Base-by-base conservation (phyloP, 92 coral and sea anemone species). In the Heliopora coerulea region DNA sequence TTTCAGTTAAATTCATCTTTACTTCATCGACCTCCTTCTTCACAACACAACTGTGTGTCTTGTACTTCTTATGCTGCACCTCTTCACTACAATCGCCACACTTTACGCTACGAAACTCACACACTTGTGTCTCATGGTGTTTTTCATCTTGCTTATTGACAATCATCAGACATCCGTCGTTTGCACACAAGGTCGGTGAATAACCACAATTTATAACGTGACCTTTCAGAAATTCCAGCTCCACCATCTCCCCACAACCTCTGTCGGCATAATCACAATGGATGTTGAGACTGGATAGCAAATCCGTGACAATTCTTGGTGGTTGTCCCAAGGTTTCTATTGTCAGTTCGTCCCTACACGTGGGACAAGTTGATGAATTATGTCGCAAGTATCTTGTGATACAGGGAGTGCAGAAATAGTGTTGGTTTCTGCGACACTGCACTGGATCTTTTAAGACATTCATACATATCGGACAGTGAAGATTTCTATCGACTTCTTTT, bases 381-480 rank as follows among this genome's bases (percentile, higher is more conserved):
- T 70, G 26, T 39, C 42, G 24, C 49, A 63, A 32, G 26, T 63
- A 50, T 33, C 73, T 62, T 8, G 37, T 33, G 73, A 87, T 87
- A 66, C 91, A 87, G 14, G 78, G 80, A 1, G 77, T 67, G 37
- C 91, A 87, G 54, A 65, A 87, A 56, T 78, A 81, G 68, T 87
- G 91, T 19, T 65, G 52, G 50, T 65, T 65, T 2, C n/a, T n/a
- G n/a, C 83, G 76, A 49, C 88, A 83, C 78, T 79, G 79, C 15
- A 80, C 79, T 7, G 91, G 88, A 28, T 87, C 91, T 21, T 79
- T 84, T 11, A 87, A 74, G 20, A 87, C 91, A n/a, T 83, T 80
- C 20, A 79, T 60, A 68, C 91, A 87, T 65, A 87, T 83, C 56
- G 80, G 65, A 30, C 91, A 87, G 15, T 79, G 48, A 19, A 87